Percentiles rank a stretch among this genome's conserved stretches.
These are phyloP conservation scores for Barypeithes pellucidus DNA, from an alignment of 2,888 invertebrate genomes.

Conservation along the genomic window DNA sequence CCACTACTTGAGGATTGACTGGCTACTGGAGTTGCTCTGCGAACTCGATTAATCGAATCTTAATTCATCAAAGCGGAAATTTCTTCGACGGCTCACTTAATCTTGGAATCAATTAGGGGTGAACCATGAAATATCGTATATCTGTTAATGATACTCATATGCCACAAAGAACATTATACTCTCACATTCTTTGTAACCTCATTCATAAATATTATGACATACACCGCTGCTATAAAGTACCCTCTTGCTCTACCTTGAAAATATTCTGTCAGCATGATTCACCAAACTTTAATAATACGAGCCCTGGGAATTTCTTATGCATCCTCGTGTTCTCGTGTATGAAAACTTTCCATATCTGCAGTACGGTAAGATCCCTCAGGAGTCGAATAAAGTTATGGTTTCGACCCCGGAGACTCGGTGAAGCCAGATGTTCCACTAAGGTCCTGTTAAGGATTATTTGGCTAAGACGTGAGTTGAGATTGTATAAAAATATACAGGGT, in stretches of 20 bases:
- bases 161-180: too few relatives aligned
- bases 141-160: too few relatives aligned
- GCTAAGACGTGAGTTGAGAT: neutral
- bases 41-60: too few relatives aligned
- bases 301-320: constrained; percentile 1
- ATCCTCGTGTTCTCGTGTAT: neutral
- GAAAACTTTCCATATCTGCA: constrained; percentile 15
- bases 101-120: too few relatives aligned
- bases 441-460: constrained; percentile 37
- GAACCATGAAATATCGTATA: too few relatives aligned
- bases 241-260: neutral
- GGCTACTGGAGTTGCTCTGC: constrained; percentile 77
- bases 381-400: constrained; percentile 21
- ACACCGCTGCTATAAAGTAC: too few relatives aligned
- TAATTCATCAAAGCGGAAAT: too few relatives aligned
- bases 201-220: too few relatives aligned
- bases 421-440: constrained; percentile 30
- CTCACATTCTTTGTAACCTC: too few relatives aligned
- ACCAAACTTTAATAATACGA: neutral
- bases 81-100: too few relatives aligned
- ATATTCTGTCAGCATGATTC: neutral
- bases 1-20: constrained; percentile 74
- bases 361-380: constrained; percentile 24
- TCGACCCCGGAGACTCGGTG: constrained; percentile 12
- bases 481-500: too few relatives aligned